These are phyloP conservation scores for Bambusicola thoracicus DNA, from an alignment of 2,113 vertebrate species.

Conservation along the genomic window DNA sequence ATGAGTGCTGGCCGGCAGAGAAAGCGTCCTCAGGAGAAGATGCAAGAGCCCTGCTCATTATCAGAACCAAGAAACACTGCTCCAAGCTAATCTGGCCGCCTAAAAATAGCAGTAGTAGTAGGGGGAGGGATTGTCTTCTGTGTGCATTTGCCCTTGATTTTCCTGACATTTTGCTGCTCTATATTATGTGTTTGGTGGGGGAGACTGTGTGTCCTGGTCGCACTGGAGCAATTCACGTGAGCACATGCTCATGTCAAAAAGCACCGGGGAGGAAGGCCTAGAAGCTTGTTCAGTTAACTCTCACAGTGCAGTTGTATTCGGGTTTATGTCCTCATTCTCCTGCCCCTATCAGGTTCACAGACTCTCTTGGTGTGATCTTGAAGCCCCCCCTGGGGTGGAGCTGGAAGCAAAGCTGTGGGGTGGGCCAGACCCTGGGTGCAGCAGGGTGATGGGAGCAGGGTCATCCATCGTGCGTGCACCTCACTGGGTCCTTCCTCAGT, in stretches of 20 bases:
- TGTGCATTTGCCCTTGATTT: slow-evolving; percentile 54
- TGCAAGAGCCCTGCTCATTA: slow-evolving; percentile 49
- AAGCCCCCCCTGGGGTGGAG: neutral
- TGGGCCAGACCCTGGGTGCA: neutral
- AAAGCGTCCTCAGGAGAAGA: slow-evolving; percentile 36
- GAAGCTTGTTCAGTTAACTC: neutral
- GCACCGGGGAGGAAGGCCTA: neutral
- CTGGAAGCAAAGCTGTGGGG: neutral
- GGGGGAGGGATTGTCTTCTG: slow-evolving; percentile 37
- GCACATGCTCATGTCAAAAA: neutral
- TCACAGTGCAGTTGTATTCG: neutral
- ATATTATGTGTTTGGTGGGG: neutral
- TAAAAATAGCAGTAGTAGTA: slow-evolving; percentile 52
- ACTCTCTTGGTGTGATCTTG: neutral
- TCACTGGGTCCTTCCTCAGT: neutral
- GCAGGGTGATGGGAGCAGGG: neutral
- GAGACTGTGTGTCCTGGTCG: neutral
- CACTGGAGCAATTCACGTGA: neutral
- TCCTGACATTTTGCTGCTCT: slow-evolving; percentile 43
- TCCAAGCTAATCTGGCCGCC: slow-evolving; percentile 56
- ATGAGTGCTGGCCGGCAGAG: neutral
- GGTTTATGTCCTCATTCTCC: neutral
- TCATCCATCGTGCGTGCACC: fast-evolving
- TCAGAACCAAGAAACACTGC: slow-evolving; percentile 37
- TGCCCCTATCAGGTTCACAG: neutral